A percentile compares a stretch with the other conserved stretches of the same genome.
Evolutionary conservation across 2,113 vertebrate species (phyloP).

Genomic region (Xerus inauris): DNA sequence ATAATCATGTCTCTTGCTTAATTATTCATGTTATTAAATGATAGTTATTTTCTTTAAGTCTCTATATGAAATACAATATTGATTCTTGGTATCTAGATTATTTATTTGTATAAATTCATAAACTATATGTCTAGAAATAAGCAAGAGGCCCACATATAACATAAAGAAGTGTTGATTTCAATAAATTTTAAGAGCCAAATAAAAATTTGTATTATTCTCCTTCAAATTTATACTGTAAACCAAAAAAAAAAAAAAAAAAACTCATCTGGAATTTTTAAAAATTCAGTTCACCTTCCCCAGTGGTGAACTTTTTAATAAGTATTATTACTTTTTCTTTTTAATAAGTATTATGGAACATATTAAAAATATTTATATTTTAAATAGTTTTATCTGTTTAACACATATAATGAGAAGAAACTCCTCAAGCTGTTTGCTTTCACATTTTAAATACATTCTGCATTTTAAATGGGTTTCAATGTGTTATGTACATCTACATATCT

Average conservation of each 20-base stretch:
- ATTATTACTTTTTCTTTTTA: too few species aligned
- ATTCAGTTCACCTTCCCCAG: background rate
- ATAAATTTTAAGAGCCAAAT: background rate
- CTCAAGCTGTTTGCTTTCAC: background rate
- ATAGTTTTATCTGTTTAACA: background rate
- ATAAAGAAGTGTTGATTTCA: background rate
- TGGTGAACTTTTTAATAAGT: too few species aligned
- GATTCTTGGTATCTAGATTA: background rate
- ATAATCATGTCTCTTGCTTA: background rate
- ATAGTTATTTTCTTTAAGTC: background rate
- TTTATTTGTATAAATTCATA: background rate
- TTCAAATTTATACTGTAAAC: background rate
- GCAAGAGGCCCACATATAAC: background rate
- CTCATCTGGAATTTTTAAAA: background rate
- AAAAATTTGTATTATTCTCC: background rate
- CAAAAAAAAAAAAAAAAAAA: too few species aligned
- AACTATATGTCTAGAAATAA: background rate
- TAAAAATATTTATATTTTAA: background rate
- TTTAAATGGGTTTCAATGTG: background rate
- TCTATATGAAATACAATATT: background rate
- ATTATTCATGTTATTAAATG: background rate
- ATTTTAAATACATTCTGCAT: background rate
- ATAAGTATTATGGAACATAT: background rate
- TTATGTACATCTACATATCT: background rate
- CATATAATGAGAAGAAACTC: background rate